These are phyloP conservation scores for Pangasianodon gigas DNA, from an alignment of 2,113 vertebrate genomes.

Conservation along the genomic window DNA sequence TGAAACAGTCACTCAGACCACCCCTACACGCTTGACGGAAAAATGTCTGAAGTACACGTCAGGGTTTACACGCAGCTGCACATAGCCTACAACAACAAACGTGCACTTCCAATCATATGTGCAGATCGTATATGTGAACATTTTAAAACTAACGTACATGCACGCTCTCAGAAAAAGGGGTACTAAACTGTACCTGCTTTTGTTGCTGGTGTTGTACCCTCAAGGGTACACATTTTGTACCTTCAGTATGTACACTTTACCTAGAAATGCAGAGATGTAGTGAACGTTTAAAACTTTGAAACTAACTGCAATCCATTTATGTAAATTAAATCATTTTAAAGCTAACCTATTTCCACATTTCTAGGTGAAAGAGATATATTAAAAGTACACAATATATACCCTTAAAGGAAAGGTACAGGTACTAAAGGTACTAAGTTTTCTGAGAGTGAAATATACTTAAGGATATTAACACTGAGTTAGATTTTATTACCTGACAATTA, in stretches of 20 bases:
- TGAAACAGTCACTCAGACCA: constrained; percentile 30
- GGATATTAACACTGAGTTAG: background rate
- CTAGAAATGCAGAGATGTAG: background rate
- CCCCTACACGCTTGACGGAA: constrained; percentile 22
- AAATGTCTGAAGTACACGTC: constrained; percentile 20
- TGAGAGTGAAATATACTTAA: background rate
- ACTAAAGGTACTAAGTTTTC: background rate
- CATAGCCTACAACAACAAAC: background rate
- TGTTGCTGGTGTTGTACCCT: background rate
- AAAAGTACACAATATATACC: too few relatives aligned
- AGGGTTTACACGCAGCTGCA: constrained; percentile 2
- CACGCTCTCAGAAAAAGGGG: background rate
- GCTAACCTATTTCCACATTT: background rate
- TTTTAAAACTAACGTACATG: background rate
- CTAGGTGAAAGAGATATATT: background rate
- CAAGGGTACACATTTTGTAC: background rate
- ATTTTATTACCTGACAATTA: background rate
- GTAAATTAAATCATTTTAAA: background rate
- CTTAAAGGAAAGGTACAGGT: background rate
- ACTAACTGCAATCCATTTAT: background rate
- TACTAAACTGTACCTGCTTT: background rate
- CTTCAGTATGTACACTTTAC: background rate
- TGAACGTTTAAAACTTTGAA: background rate
- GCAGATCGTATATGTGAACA: background rate
- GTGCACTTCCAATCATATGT: background rate